Conservation (phyloP, 2,888 invertebrate species). For the Caenorhabditis zanzibari region DNA sequence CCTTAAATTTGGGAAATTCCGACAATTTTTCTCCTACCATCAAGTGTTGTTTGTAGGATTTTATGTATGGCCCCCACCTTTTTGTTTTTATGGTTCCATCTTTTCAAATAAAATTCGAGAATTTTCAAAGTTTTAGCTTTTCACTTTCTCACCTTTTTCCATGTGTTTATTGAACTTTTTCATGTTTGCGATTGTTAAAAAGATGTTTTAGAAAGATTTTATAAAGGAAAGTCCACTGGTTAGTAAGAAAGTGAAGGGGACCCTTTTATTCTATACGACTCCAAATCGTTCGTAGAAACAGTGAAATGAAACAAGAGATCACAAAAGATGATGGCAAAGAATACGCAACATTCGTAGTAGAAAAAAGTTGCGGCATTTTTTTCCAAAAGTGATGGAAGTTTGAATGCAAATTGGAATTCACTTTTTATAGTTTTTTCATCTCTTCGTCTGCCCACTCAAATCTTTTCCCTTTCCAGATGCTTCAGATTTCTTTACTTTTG, state of each 20-base stretch:
- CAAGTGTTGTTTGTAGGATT: slow-evolving; percentile 41
- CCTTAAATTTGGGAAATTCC: slow-evolving; percentile 36
- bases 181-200: background rate
- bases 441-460: background rate
- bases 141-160: slow-evolving; percentile 8
- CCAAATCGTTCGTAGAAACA: slow-evolving; percentile 36
- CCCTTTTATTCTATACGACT: background rate
- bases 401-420: slow-evolving; percentile 19
- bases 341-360: slow-evolving; percentile 42
- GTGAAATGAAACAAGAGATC: slow-evolving; percentile 26
- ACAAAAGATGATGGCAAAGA: slow-evolving; percentile 43
- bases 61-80: slow-evolving; percentile 42
- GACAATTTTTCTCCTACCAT: slow-evolving; percentile 32
- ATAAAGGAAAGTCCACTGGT: background rate
- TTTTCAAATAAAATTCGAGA: slow-evolving; percentile 57
- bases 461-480: slow-evolving; percentile 9
- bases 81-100: slow-evolving; percentile 52
- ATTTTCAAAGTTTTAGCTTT: slow-evolving; percentile 33
- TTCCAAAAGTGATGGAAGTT: slow-evolving; percentile 4
- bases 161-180: no score
- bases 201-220: background rate
- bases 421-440: slow-evolving; percentile 10
- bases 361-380: slow-evolving; percentile 24
- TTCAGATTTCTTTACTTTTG: slow-evolving; percentile 4
- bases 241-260: slow-evolving; percentile 9